phyloP scores from a whole-genome alignment of 2,113 vertebrate genomes.

The Morone saxatilis region DNA sequence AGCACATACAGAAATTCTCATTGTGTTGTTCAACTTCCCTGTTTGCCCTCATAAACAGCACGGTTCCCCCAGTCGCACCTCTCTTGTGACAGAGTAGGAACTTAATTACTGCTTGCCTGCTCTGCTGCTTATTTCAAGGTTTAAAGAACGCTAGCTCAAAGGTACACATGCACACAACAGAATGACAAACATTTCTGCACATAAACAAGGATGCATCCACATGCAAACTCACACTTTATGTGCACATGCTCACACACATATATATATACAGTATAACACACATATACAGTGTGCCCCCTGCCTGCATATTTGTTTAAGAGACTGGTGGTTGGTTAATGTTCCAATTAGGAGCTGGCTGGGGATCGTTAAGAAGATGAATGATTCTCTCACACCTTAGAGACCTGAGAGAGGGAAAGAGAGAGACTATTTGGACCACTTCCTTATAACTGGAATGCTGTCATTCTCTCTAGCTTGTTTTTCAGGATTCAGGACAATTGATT shows the following conservation, averaged over 20 bases:
- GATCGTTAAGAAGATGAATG: slow-evolving; percentile 79
- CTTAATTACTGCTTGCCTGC: slow-evolving; percentile 17
- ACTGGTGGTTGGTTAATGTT: slow-evolving; percentile 80
- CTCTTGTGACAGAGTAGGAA: slow-evolving; percentile 17
- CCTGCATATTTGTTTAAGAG: slow-evolving; percentile 73
- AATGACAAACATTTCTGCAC: slow-evolving; percentile 9
- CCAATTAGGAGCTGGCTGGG: slow-evolving; percentile 76
- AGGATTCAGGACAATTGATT: slow-evolving; percentile 4
- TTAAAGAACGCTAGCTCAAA: slow-evolving; percentile 19
- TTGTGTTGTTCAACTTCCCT: slow-evolving; percentile 4
- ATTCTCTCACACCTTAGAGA: slow-evolving; percentile 64
- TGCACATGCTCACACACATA: not conserved
- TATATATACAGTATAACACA: slow-evolving; percentile 13
- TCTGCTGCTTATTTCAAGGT: slow-evolving; percentile 13
- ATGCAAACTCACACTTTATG: not conserved
- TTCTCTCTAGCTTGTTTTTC: slow-evolving; percentile 10
- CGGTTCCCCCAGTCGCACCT: slow-evolving; percentile 7
- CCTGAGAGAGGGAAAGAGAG: slow-evolving; percentile 26
- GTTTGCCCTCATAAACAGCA: not conserved
- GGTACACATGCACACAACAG: slow-evolving; percentile 3
- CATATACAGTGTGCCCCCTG: slow-evolving; percentile 25
- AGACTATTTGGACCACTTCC: slow-evolving; percentile 30
- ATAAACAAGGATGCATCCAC: not conserved
- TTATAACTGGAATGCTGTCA: not conserved
- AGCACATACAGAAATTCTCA: not conserved